Percentiles rank a stretch among this genome's conserved stretches.
Conservation (phyloP, 2,113 vertebrate genomes). For the Barnardius zonarius region DNA sequence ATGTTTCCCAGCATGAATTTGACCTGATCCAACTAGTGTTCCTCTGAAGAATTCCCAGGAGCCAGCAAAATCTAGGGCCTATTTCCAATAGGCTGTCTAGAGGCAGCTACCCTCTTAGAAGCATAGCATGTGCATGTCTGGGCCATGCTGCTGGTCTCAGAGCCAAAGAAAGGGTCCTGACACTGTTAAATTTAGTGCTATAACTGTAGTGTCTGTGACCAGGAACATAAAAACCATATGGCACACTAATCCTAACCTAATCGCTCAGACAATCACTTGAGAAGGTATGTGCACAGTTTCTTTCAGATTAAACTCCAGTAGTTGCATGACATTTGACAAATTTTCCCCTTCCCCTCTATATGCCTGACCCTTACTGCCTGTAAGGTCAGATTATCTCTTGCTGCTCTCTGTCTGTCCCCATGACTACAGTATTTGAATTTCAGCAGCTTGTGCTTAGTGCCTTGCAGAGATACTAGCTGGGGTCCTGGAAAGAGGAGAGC, state of each 20-base stretch:
- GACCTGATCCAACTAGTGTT: background rate
- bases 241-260: background rate
- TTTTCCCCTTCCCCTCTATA: background rate
- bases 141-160: background rate
- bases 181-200: constrained; percentile 20
- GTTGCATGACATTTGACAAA: background rate
- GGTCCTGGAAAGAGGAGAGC: constrained; percentile 47
- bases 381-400: constrained; percentile 1
- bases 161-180: background rate
- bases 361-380: background rate
- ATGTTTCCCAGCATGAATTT: background rate
- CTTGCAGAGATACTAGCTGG: constrained; percentile 32
- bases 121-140: background rate
- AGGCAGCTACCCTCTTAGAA: constrained; percentile 2
- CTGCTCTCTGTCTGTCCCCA: constrained; percentile 41
- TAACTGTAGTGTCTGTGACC: background rate
- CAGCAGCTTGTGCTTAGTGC: constrained; percentile 26
- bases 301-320: background rate
- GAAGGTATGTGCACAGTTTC: background rate
- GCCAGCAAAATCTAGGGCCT: background rate
- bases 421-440: constrained; percentile 47
- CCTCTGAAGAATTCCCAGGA: background rate
- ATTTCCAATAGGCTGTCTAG: background rate
- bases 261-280: background rate
- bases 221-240: background rate